Percentiles rank a stretch among this genome's conserved stretches.
These are phyloP conservation scores for Drosophila parvula DNA, from an alignment of 1,140 invertebrate genomes.

Conservation along the genomic window DNA sequence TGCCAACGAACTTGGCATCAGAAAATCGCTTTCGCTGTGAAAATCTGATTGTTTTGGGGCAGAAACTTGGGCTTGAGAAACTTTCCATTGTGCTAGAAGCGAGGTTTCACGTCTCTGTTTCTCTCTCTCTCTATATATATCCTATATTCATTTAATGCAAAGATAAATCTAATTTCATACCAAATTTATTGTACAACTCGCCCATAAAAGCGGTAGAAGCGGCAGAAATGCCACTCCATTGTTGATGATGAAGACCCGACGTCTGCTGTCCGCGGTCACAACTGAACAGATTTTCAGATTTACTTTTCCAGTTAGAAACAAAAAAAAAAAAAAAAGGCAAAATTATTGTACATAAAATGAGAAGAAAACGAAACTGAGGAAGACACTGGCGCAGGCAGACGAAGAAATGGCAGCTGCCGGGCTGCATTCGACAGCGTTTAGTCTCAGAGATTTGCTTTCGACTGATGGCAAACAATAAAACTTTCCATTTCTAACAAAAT, in stretches of 20 bases:
- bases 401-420: slow-evolving; percentile 40
- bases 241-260: slow-evolving; percentile 29
- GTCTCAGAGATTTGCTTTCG: slow-evolving; percentile 70
- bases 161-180: slow-evolving; percentile 52
- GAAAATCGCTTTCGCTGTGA: slow-evolving; percentile 37
- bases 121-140: slow-evolving; percentile 28
- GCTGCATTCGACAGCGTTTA: slow-evolving; percentile 70
- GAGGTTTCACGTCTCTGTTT: slow-evolving; percentile 6
- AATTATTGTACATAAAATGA: slow-evolving; percentile 20
- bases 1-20: slow-evolving; percentile 48
- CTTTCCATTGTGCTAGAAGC: slow-evolving; percentile 53
- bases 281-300: slow-evolving; percentile 70
- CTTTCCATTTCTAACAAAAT: slow-evolving; percentile 80
- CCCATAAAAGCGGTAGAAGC: slow-evolving; percentile 28
- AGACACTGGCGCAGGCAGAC: neutral
- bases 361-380: slow-evolving; percentile 27
- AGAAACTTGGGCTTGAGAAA: slow-evolving; percentile 22
- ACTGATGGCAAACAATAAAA: slow-evolving; percentile 72
- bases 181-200: slow-evolving; percentile 45
- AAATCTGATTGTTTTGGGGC: slow-evolving; percentile 24
- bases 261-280: slow-evolving; percentile 43
- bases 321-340: slow-evolving; percentile 26
- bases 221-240: slow-evolving; percentile 28
- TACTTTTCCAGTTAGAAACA: slow-evolving; percentile 65
- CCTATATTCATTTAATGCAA: slow-evolving; percentile 40